These are phyloP conservation scores for Cephus pygmeus DNA, from an alignment of 2,888 invertebrate genomes.

Conservation along the genomic window DNA sequence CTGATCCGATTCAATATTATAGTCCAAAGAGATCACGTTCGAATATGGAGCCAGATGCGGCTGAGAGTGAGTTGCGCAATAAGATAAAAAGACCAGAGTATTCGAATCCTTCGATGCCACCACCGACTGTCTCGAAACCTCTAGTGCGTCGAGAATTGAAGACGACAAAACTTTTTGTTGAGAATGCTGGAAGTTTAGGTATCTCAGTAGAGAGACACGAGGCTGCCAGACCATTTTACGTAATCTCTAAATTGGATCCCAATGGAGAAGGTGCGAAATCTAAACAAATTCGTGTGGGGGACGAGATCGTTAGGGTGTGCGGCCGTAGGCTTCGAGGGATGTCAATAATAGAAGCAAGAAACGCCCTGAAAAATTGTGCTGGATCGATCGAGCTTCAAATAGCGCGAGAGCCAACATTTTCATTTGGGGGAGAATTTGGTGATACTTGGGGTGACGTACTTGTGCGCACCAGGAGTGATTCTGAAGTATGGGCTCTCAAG, in stretches of 20 bases:
- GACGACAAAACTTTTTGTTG: slow-evolving; percentile 49
- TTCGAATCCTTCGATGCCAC: slow-evolving; percentile 6
- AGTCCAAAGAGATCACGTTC: slow-evolving; percentile 54
- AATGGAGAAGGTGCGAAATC: slow-evolving; percentile 53
- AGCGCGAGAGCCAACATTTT: slow-evolving; percentile 51
- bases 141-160: slow-evolving; percentile 53
- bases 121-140: slow-evolving; percentile 20
- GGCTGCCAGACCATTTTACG: slow-evolving; percentile 54
- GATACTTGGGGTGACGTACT: slow-evolving; percentile 52
- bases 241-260: slow-evolving; percentile 51
- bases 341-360: slow-evolving; percentile 48
- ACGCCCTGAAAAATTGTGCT: slow-evolving; percentile 45
- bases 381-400: slow-evolving; percentile 56
- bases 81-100: slow-evolving; percentile 39
- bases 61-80: slow-evolving; percentile 11
- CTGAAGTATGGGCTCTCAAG: slow-evolving; percentile 49
- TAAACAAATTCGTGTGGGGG: slow-evolving; percentile 68
- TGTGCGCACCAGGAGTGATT: slow-evolving; percentile 46
- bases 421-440: slow-evolving; percentile 45
- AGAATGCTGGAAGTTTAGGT: slow-evolving; percentile 45
- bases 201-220: slow-evolving; percentile 51
- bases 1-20: slow-evolving; percentile 39
- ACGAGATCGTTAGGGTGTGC: slow-evolving; percentile 71
- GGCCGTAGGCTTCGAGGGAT: slow-evolving; percentile 69
- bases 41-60: slow-evolving; percentile 39